Evolutionary conservation across 2,797 vertebrate genomes (phyloP).

Genomic region (Ptychobarbus kaznakovi): DNA sequence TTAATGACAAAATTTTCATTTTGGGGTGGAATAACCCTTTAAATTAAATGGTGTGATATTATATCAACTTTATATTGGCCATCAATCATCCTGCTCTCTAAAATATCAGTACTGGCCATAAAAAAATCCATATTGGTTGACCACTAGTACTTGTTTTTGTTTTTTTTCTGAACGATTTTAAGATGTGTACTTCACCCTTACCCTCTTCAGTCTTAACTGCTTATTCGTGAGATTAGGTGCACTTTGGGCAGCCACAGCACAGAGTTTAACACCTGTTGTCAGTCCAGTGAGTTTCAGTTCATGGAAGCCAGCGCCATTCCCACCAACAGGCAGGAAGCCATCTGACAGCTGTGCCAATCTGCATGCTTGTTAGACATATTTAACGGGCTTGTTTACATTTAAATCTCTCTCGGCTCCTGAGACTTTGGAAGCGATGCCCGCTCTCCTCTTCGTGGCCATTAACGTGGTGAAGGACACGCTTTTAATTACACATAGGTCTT

Average conservation of each 20-base stretch:
- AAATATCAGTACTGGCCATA: background rate
- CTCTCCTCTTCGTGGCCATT: slow-evolving; percentile 12
- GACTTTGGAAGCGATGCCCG: background rate
- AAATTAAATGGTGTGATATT: background rate
- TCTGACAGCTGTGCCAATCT: slow-evolving; percentile 51
- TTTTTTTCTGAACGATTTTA: background rate
- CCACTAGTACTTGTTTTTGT: background rate
- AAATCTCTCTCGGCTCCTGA: slow-evolving; percentile 26
- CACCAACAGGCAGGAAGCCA: slow-evolving; percentile 30
- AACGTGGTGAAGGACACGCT: background rate
- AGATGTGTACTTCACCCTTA: background rate
- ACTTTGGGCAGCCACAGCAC: background rate
- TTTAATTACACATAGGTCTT: slow-evolving; percentile 13
- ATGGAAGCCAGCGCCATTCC: slow-evolving; percentile 26
- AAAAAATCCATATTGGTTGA: background rate
- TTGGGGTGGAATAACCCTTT: too few species aligned
- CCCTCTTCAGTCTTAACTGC: background rate
- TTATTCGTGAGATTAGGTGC: background rate
- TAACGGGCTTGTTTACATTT: slow-evolving; percentile 42
- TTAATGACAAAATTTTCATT: too few species aligned
- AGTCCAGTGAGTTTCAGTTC: slow-evolving; percentile 33
- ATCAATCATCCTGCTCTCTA: background rate
- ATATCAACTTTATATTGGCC: background rate
- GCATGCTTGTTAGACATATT: slow-evolving; percentile 47
- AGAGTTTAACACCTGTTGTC: slow-evolving; percentile 47